A percentile compares a stretch with the other conserved stretches of the same genome.
These are phyloP conservation scores for Todus mexicanus DNA, from an alignment of 2,797 vertebrate species.

Conservation along the genomic window DNA sequence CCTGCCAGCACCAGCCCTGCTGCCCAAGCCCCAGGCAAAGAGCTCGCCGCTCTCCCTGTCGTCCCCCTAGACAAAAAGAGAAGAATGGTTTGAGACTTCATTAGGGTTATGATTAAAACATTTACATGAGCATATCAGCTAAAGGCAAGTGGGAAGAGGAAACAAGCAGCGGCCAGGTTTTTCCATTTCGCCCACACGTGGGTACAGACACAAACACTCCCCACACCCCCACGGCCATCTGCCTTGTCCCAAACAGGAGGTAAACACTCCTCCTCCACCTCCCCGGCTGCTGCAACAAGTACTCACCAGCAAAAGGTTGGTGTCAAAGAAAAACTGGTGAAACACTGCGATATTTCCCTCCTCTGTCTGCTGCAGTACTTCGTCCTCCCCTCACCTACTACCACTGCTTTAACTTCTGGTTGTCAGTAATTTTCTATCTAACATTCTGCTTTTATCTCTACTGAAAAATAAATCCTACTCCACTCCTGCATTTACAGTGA, in stretches of 20 bases:
- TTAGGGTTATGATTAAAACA: neutral
- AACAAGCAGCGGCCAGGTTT: neutral
- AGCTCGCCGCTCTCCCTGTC: neutral
- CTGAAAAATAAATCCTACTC: neutral
- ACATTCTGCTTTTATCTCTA: neutral
- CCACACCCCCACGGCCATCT: neutral
- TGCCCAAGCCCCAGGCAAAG: neutral
- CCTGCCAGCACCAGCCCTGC: neutral
- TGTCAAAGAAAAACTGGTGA: neutral
- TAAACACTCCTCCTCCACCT: conserved; percentile 14
- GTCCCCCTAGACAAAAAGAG: neutral
- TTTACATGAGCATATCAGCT: neutral
- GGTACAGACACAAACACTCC: neutral
- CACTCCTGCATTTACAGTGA: neutral
- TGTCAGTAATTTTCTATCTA: neutral
- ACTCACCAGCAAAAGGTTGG: neutral
- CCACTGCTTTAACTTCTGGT: neutral
- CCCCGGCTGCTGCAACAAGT: neutral
- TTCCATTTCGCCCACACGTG: neutral
- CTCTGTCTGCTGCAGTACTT: neutral
- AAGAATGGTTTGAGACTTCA: neutral
- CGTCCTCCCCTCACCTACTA: neutral
- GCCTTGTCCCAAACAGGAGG: neutral
- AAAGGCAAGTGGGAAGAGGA: conserved; percentile 8
- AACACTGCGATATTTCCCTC: neutral